Base-by-base conservation (phyloP, 1,140 invertebrate genomes). In the Trigoniulus corallinus region DNA sequence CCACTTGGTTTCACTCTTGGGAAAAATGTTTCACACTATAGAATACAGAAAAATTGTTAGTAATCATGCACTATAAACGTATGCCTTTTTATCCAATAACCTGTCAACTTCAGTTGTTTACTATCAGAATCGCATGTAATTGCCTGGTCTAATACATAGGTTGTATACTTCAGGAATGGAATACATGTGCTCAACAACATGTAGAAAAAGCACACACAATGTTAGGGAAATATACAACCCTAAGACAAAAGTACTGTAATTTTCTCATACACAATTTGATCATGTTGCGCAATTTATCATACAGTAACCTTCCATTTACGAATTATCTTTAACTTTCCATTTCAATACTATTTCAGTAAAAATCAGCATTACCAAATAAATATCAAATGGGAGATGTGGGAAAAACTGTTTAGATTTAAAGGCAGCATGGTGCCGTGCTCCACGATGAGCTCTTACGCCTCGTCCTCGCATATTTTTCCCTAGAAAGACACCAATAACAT, bases 361-460 rank as follows among this genome's bases (percentile, higher is more conserved):
- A 29, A 13, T 26, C 52, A 55, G n/a, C n/a, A n/a, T n/a, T 57
- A 67, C 65, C 55, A 92, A 69, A 2, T 84, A 81, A 48, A 91
- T 72, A 65, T 95, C 89, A 64, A 95, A 94, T 0, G 88, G 88
- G 60, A 91, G 83, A 43, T 87, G 74, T 7, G 87, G 81, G 56
- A 88, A 72, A 62, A 84, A 80, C 46, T 81, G 77, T 60, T 84
- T 79, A 42, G 65, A 60, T 57, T 66, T 66, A 43, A 61, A 62
- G 7, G 55, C 59, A 22, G 59, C 59, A 22, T 15, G 7, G 7
- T 7, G 4, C 21, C 7, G 42, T 44, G 7, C 42, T 44, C 42
- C 42, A 44, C 42, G 7, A 44, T 20, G 42, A 7, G 7, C 42
- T 20, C 18, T 4, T 7, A 7, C 42, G 4, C 42, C 42, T 44